Conservation (phyloP, 2,797 vertebrate species). For the Xenopus petersii region DNA sequence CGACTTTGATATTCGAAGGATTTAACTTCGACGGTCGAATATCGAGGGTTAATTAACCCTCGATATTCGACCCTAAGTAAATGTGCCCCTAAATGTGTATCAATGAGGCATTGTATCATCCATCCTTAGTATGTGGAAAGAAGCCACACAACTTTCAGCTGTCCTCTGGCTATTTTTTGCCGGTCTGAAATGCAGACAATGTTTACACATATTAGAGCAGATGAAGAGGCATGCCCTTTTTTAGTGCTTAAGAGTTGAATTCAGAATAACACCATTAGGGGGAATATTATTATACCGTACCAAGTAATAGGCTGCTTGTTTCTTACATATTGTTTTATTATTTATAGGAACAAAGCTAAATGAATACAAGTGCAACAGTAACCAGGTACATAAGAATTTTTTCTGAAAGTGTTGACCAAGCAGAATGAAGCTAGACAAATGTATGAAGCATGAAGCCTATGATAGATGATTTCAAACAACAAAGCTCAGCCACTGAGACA, state of each 20-base stretch:
- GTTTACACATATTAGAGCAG: too few species aligned
- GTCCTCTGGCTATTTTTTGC: too few species aligned
- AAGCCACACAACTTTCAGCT: too few species aligned
- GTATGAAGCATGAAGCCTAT: conserved; percentile 71
- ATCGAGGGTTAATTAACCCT: too few species aligned
- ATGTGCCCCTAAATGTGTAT: too few species aligned
- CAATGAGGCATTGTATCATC: too few species aligned
- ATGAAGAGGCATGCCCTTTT: too few species aligned
- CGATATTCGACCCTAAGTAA: too few species aligned
- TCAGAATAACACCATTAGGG: neutral
- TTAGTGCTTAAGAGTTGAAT: neutral
- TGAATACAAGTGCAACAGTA: conserved; percentile 52
- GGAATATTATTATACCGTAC: neutral
- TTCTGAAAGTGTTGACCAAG: conserved; percentile 69
- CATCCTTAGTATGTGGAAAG: too few species aligned
- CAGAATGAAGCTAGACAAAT: conserved; percentile 69
- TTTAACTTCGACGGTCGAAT: too few species aligned
- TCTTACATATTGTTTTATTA: conserved; percentile 49
- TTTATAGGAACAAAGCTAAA: conserved; percentile 20
- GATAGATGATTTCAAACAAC: conserved; percentile 77
- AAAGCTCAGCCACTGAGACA: conserved; percentile 77
- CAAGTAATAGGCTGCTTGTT: conserved; percentile 8
- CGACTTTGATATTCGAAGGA: too few species aligned
- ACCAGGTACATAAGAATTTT: conserved; percentile 61
- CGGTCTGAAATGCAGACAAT: too few species aligned